Evolutionary conservation across 2,113 vertebrate species (phyloP), one percentile per base, ranked within the genome.

Genomic region (Cheirogaleus medius): DNA sequence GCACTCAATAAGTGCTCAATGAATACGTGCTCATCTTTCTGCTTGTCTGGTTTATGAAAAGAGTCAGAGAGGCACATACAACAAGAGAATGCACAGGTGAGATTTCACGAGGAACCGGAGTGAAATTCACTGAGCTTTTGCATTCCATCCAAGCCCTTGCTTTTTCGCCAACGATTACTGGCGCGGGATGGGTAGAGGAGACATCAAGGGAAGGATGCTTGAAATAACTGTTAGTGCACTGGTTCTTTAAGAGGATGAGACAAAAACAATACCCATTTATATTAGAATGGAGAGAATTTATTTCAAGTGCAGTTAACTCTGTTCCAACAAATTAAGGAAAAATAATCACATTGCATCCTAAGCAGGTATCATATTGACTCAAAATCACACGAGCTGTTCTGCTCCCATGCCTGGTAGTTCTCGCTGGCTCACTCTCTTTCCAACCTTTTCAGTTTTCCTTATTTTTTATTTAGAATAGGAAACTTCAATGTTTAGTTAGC

Each of bases 301-400:
- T 98, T 98, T 98, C 95, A 98, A 97, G 97, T 94, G 74, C 84
- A 97, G 95, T 97, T 97, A 98, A 98, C 80, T 98, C 94, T 90
- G 97, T 97, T 97, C 80, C 95, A 97, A 98, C 93, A 97, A 98
- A 98, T 64, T 81, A 94, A 96, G 91, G 95, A 97, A 98, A 98
- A 98, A 98, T 90, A 97, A 98, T 97, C 97, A 90, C 77, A 81
- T 95, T 95, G 95, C 39, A 85, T 97, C 95, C 96, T 90, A 97
- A 94, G 95, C 95, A 95, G 98, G 90, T 91, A 91, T 73, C 87
- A 58, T 80, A 52, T 52, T 52, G 90, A 97, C 82, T 64, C 63
- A 10, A 86, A 76, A 54, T 54, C 78, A 82, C 29, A 27, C 29
- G 23, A 39, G 18, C 6, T 80, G 6, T 32, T 92, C 8, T 63